These are phyloP conservation scores for Chromobotia macracanthus DNA, from an alignment of 2,797 vertebrate species.

Conservation along the genomic window DNA sequence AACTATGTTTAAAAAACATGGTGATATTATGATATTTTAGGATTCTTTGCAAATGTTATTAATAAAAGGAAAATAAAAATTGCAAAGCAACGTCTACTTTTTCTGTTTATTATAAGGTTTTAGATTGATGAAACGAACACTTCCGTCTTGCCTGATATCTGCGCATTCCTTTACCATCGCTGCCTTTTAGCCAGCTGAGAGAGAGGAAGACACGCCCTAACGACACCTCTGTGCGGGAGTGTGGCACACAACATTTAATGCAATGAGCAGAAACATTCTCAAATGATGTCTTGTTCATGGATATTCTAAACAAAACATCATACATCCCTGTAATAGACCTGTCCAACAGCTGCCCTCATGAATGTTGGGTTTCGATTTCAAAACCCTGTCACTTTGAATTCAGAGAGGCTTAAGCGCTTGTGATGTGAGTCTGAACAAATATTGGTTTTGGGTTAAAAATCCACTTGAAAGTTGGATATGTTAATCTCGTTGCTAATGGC, in stretches of 20 bases:
- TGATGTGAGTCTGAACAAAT: constrained; percentile 69
- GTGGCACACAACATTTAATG: neutral
- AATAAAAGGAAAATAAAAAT: neutral
- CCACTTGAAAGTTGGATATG: constrained; percentile 79
- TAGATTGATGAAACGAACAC: neutral
- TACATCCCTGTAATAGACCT: constrained; percentile 28
- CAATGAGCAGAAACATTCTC: neutral
- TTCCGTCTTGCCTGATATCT: too few species aligned
- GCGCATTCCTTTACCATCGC: too few species aligned
- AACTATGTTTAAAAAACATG: too few species aligned
- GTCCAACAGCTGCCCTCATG: constrained; percentile 37
- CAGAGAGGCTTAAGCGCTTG: constrained; percentile 58
- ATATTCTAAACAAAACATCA: constrained; percentile 30
- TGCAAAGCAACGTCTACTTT: neutral
- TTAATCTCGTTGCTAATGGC: constrained; percentile 80
- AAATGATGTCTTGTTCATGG: neutral
- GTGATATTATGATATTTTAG: too few species aligned
- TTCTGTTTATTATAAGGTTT: neutral
- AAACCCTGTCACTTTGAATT: constrained; percentile 69
- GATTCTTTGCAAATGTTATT: neutral
- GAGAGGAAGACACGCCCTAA: too few species aligned
- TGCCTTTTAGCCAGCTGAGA: too few species aligned
- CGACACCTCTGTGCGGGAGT: too few species aligned
- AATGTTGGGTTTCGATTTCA: constrained; percentile 30
- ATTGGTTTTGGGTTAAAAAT: constrained; percentile 83